A percentile compares a stretch with the other conserved stretches of the same genome.
phyloP scores from a whole-genome alignment of 2,888 invertebrate species.

The Pecten maximus region DNA sequence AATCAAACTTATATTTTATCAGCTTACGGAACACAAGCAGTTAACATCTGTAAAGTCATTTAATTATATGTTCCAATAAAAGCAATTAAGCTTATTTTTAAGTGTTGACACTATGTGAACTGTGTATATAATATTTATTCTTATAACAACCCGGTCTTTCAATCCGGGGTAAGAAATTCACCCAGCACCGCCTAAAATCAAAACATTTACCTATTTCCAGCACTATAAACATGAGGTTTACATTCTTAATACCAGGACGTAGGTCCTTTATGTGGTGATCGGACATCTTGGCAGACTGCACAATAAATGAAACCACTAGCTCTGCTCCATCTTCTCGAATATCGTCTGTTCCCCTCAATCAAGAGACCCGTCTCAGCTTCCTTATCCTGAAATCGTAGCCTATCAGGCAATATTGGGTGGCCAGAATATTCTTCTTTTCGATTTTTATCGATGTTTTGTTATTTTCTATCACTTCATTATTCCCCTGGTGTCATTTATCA shows the following conservation, averaged over 20 bases:
- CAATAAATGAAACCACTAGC: background rate
- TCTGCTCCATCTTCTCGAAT: background rate
- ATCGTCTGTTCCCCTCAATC: background rate
- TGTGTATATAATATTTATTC: no score
- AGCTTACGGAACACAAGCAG: no score
- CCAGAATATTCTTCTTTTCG: background rate
- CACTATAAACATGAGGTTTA: conserved; percentile 95
- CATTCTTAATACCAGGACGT: conserved; percentile 94
- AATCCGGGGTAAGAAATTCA: background rate
- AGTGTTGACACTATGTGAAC: no score
- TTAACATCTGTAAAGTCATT: no score
- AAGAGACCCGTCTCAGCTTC: background rate
- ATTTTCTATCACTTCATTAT: background rate
- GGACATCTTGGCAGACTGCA: background rate
- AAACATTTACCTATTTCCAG: conserved; percentile 91
- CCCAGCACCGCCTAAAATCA: background rate
- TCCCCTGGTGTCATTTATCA: background rate
- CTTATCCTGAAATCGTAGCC: background rate
- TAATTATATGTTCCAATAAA: no score
- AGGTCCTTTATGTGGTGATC: conserved; percentile 89
- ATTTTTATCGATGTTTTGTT: background rate
- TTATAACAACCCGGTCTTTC: background rate
- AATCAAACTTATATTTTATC: no score
- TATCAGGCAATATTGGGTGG: background rate
- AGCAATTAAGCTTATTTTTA: no score